Conservation (phyloP, 1,140 invertebrate species). For the Fopius arisanus region DNA sequence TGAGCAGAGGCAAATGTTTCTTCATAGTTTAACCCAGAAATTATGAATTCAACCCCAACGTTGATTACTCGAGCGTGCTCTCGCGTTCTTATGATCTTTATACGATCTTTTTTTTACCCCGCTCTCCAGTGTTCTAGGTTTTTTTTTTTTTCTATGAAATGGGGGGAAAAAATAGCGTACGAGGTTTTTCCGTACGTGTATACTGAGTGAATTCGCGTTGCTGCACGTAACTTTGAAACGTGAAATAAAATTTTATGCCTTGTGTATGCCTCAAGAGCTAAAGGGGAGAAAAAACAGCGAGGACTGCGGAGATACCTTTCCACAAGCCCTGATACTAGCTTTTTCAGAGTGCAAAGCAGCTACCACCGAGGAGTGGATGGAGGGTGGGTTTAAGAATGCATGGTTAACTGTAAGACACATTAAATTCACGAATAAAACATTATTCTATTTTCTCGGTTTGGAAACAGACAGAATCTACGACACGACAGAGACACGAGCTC, state of each 20-base stretch:
- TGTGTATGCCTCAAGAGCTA: not conserved
- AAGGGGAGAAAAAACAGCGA: not conserved
- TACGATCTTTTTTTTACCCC: not conserved
- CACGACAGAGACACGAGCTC: too few relatives aligned
- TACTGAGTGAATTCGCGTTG: not conserved
- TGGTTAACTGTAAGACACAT: not conserved
- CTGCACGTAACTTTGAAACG: conserved; percentile 4
- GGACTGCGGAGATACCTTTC: not conserved
- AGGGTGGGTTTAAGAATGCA: not conserved
- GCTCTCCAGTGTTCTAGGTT: not conserved
- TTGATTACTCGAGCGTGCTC: conserved; percentile 3
- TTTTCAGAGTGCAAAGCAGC: not conserved
- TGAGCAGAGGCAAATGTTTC: not conserved
- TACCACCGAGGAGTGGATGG: not conserved
- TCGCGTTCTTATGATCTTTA: not conserved
- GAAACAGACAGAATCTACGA: too few relatives aligned
- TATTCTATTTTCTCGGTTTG: not conserved
- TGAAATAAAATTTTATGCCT: conserved; percentile 11
- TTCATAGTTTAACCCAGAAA: not conserved
- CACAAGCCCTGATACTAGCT: not conserved
- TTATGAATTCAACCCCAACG: conserved; percentile 5
- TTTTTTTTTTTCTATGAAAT: not conserved
- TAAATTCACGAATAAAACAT: not conserved
- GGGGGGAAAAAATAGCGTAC: not conserved
- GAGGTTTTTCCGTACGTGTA: not conserved